Percentiles rank a stretch among this genome's conserved stretches.
These are phyloP conservation scores for Tylochromis polylepis DNA, from an alignment of 2,113 vertebrate species.

Conservation along the genomic window DNA sequence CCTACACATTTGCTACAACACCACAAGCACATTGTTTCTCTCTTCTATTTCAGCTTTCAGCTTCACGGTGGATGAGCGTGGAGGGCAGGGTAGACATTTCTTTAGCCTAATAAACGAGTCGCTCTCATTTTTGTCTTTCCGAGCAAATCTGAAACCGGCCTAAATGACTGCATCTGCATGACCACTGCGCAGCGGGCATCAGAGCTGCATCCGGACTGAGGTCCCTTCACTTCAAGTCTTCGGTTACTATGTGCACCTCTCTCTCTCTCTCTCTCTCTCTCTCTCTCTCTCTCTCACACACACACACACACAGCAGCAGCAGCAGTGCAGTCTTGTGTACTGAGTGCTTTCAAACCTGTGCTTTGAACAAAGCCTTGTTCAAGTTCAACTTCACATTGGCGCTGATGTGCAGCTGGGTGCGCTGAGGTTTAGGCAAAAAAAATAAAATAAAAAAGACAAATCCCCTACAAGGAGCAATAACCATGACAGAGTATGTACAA, in stretches of 20 bases:
- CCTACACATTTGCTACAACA: background rate
- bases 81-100: background rate
- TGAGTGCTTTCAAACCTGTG: background rate
- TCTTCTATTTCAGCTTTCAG: background rate
- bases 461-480: background rate
- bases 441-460: background rate
- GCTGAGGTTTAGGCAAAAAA: background rate
- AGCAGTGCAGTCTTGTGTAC: background rate
- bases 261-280: background rate
- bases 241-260: background rate
- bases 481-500: background rate
- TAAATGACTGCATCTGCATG: background rate
- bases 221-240: background rate
- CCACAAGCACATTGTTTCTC: background rate
- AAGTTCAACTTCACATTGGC: background rate
- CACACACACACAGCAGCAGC: background rate
- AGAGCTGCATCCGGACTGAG: background rate
- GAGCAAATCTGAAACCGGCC: background rate
- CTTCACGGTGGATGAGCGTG: background rate
- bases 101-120: background rate
- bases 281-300: no score
- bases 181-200: background rate
- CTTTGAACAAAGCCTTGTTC: background rate
- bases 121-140: background rate
- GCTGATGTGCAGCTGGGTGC: background rate